phyloP scores from a whole-genome alignment of 1,140 invertebrate species.

The Hesperophylax magnus region DNA sequence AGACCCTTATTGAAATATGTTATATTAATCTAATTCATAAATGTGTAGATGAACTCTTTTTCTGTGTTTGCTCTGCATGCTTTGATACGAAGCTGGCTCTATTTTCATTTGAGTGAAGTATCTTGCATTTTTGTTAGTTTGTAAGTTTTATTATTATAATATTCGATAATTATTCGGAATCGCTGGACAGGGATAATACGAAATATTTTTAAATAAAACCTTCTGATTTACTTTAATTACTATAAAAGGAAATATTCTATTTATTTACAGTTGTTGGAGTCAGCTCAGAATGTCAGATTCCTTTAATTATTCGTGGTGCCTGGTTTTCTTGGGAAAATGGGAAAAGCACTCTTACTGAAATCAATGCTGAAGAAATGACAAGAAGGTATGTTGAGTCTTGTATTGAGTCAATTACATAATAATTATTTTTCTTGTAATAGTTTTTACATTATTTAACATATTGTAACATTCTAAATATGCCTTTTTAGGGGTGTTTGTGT shows the following conservation, averaged over 20 bases:
- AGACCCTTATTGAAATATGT: too few species aligned
- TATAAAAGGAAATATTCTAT: too few species aligned
- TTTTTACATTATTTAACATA: neutral
- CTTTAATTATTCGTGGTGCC: slow-evolving; percentile 82
- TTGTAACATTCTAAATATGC: neutral
- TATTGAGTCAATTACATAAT: neutral
- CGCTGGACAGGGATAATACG: too few species aligned
- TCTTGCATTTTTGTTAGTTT: too few species aligned
- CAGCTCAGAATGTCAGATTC: slow-evolving; percentile 75
- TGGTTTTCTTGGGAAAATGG: slow-evolving; percentile 96
- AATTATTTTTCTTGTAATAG: neutral
- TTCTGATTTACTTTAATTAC: too few species aligned
- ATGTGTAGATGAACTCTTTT: too few species aligned
- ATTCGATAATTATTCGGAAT: too few species aligned
- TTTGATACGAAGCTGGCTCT: too few species aligned
- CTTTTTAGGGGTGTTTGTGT: slow-evolving; percentile 77
- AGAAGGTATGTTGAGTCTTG: slow-evolving; percentile 62
- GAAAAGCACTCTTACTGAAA: slow-evolving; percentile 84
- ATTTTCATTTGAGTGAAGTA: too few species aligned
- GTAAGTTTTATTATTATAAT: neutral
- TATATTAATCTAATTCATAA: too few species aligned
- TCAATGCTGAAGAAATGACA: slow-evolving; percentile 84
- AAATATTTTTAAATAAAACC: too few species aligned
- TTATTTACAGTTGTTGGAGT: slow-evolving; percentile 61
- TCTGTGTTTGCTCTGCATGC: too few species aligned